phyloP scores from a whole-genome alignment of 1,140 invertebrate genomes.

The Zaprionus vittiger region DNA sequence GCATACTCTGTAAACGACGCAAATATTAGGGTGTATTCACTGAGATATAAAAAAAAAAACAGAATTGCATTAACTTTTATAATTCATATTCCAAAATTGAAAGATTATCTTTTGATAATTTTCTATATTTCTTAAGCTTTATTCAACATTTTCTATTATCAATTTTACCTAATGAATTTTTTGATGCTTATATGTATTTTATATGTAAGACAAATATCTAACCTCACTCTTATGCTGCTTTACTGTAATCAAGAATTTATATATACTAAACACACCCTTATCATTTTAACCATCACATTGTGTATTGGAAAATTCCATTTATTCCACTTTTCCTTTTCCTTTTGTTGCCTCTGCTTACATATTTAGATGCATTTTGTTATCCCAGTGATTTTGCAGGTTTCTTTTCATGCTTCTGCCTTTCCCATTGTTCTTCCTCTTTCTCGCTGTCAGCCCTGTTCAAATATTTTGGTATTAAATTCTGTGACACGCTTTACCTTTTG shows the following conservation, averaged over 20 bases:
- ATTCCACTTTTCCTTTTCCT: background rate
- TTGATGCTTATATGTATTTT: no score
- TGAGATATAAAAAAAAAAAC: background rate
- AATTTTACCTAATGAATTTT: no score
- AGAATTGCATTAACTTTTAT: no score
- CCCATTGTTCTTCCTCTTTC: background rate
- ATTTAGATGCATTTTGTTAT: slow-evolving; percentile 36
- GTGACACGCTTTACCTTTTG: background rate
- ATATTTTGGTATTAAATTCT: slow-evolving; percentile 70
- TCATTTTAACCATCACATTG: background rate
- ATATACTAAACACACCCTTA: background rate
- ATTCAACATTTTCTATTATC: no score
- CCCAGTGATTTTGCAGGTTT: slow-evolving; percentile 8
- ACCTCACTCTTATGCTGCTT: no score
- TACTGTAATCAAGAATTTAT: background rate
- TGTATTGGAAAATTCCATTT: background rate
- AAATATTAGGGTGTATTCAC: background rate
- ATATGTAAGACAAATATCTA: no score
- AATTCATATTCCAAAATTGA: no score
- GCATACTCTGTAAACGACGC: slow-evolving; percentile 19
- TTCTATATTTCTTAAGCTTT: no score
- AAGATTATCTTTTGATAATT: no score
- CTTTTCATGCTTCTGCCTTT: background rate
- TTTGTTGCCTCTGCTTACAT: slow-evolving; percentile 18
- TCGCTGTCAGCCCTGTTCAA: slow-evolving; percentile 37